These are phyloP conservation scores for Galeruca laticollis DNA, from an alignment of 2,888 invertebrate genomes.

Conservation along the genomic window DNA sequence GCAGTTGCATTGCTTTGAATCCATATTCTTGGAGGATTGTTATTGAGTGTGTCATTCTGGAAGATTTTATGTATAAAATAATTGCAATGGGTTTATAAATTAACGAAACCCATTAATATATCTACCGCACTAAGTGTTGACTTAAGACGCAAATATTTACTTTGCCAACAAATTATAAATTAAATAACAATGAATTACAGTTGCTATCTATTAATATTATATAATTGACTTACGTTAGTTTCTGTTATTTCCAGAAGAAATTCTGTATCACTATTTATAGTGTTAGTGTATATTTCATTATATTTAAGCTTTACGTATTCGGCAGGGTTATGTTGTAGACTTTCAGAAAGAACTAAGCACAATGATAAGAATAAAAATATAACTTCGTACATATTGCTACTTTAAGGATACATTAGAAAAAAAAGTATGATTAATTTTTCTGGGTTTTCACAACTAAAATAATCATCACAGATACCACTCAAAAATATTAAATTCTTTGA, in stretches of 20 bases:
- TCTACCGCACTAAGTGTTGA: too few relatives aligned
- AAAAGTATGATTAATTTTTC: not conserved
- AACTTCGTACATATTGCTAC: not conserved
- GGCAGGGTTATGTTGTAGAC: not conserved
- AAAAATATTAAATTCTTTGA: too few relatives aligned
- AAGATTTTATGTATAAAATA: not conserved
- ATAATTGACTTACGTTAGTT: conserved; percentile 7
- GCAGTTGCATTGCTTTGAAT: conserved; percentile 49
- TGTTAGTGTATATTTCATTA: conserved; percentile 1
- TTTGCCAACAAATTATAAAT: too few relatives aligned
- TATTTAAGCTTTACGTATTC: not conserved
- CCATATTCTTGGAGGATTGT: conserved; percentile 53
- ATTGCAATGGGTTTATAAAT: not conserved
- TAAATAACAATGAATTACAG: not conserved
- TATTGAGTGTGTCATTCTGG: conserved; percentile 6
- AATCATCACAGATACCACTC: too few relatives aligned
- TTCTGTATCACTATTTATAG: conserved; percentile 11
- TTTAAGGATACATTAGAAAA: not conserved
- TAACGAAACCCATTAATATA: too few relatives aligned
- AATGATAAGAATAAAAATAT: not conserved
- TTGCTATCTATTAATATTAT: too few relatives aligned
- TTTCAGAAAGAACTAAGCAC: not conserved
- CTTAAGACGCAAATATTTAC: not conserved
- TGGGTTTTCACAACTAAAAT: not conserved
- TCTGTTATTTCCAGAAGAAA: conserved; percentile 9